Conservation (phyloP, 2,888 invertebrate species). For the Netelia inedita region DNA sequence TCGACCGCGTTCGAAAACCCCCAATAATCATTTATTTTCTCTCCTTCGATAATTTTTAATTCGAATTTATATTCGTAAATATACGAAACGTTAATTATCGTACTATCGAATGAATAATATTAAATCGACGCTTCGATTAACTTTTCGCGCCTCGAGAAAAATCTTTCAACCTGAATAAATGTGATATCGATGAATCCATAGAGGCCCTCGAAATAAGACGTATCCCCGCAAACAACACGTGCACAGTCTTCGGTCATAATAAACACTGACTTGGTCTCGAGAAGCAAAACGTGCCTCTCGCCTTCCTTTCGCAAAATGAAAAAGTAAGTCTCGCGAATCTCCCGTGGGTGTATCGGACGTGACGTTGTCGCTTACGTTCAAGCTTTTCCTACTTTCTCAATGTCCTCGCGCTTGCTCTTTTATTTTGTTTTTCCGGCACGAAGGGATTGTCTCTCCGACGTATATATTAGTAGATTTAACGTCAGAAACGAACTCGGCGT, state of each 20-base stretch:
- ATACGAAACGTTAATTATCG: too few species aligned
- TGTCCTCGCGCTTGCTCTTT: conserved; percentile 20
- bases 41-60: too few species aligned
- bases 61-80: too few species aligned
- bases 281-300: conserved; percentile 61
- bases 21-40: not conserved
- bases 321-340: conserved; percentile 56
- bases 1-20: conserved; percentile 49
- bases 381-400: conserved; percentile 63
- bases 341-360: conserved; percentile 70
- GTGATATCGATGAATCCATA: conserved; percentile 18
- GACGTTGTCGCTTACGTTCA: conserved; percentile 75
- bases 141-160: not conserved
- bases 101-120: too few species aligned
- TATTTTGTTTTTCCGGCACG: conserved; percentile 8
- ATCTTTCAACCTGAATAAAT: not conserved
- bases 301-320: conserved; percentile 42
- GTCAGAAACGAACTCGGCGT: conserved; percentile 50
- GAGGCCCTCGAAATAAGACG: conserved; percentile 36
- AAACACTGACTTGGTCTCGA: conserved; percentile 19
- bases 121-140: too few species aligned
- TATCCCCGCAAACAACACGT: conserved; percentile 59
- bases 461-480: conserved; percentile 55
- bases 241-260: conserved; percentile 22
- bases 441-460: conserved; percentile 52